phyloP scores from a whole-genome alignment of 2,797 vertebrate species.

The Peromyscus attwateri region DNA sequence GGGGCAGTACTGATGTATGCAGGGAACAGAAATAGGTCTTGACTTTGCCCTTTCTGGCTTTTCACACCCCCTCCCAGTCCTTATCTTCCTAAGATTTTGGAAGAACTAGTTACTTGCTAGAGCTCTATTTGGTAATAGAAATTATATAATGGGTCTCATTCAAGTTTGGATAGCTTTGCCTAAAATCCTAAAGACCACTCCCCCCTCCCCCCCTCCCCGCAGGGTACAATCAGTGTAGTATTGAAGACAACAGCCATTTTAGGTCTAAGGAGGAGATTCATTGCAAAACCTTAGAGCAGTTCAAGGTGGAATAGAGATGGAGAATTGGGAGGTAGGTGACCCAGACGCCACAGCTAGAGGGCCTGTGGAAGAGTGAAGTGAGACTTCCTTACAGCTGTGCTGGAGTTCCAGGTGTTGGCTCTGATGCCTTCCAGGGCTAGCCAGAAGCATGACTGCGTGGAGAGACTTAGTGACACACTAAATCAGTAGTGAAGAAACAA shows the following conservation, averaged over 20 bases:
- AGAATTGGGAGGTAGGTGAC: neutral
- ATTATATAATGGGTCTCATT: neutral
- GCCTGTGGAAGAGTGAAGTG: neutral
- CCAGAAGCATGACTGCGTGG: no score
- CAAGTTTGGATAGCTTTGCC: neutral
- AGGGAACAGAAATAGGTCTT: neutral
- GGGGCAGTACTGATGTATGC: neutral
- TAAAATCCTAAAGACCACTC: neutral
- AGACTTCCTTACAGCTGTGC: neutral
- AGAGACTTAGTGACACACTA: neutral
- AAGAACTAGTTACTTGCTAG: neutral
- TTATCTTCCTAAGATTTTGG: neutral
- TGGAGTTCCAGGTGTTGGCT: neutral
- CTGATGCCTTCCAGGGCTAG: neutral
- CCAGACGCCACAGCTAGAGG: neutral
- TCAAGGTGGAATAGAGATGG: neutral
- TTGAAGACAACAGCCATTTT: neutral
- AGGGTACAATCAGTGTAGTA: neutral
- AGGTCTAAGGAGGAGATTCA: neutral
- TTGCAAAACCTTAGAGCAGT: slow-evolving; percentile 16
- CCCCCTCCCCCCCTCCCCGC: neutral
- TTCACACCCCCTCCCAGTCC: neutral
- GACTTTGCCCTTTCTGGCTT: neutral
- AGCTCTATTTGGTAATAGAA: neutral
- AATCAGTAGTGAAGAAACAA: neutral